A percentile compares a stretch with the other conserved stretches of the same genome.
Evolutionary conservation across 2,888 invertebrate species (phyloP).

Genomic region (Nematopogon swammerdamellus): DNA sequence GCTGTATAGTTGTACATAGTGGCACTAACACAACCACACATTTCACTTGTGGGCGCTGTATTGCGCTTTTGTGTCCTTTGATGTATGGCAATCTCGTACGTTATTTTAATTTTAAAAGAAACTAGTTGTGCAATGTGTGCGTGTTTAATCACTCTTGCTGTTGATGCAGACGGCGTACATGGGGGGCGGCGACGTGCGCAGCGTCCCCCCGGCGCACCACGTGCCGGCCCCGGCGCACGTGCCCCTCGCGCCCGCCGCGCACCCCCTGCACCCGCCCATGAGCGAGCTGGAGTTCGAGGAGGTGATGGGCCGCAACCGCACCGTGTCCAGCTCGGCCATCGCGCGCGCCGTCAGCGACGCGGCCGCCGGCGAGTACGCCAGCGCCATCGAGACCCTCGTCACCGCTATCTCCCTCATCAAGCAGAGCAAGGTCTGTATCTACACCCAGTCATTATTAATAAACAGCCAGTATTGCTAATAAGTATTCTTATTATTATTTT

Average conservation of each 20-base stretch:
- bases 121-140: too few relatives aligned
- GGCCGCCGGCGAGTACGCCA: constrained; percentile 95
- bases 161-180: neutral
- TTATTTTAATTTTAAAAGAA: too few relatives aligned
- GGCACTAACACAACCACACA: too few relatives aligned
- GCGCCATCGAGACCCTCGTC: constrained; percentile 97
- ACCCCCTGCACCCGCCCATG: constrained; percentile 29
- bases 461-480: too few relatives aligned
- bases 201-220: constrained; percentile 8
- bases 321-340: constrained; percentile 96
- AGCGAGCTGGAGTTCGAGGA: constrained; percentile 98
- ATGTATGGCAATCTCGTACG: too few relatives aligned
- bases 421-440: constrained; percentile 79
- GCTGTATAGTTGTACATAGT: too few relatives aligned
- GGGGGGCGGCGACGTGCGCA: constrained; percentile 10
- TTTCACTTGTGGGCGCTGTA: too few relatives aligned
- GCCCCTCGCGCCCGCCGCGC: constrained; percentile 8
- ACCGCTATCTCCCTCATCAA: constrained; percentile 98
- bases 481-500: too few relatives aligned
- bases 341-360: constrained; percentile 97
- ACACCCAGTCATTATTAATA: too few relatives aligned
- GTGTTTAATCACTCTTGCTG: neutral
- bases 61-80: too few relatives aligned
- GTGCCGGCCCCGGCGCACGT: constrained; percentile 9
- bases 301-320: constrained; percentile 94